Conservation (phyloP, 2,797 vertebrate genomes). For the Galaxias olidus region DNA sequence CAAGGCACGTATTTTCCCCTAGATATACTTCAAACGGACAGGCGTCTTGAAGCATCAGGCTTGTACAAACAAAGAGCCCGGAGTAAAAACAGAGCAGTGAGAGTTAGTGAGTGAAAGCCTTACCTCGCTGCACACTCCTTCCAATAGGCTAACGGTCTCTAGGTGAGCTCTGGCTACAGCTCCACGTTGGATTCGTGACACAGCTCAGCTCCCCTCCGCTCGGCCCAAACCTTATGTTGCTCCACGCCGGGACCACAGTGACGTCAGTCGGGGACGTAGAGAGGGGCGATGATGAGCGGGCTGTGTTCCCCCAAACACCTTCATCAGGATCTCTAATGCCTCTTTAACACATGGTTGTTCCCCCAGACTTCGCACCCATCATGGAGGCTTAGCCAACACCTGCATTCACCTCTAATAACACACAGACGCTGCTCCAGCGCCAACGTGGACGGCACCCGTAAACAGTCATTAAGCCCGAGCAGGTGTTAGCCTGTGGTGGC, state of each 20-base stretch:
- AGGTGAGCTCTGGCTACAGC: neutral
- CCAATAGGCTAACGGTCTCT: too few species aligned
- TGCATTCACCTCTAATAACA: constrained; percentile 77
- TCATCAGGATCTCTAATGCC: constrained; percentile 77
- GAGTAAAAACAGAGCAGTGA: too few species aligned
- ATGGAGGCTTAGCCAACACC: constrained; percentile 69
- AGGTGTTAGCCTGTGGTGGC: constrained; percentile 70
- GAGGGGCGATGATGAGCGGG: constrained; percentile 63
- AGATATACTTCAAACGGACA: too few species aligned
- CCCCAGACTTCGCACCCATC: constrained; percentile 68
- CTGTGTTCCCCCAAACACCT: constrained; percentile 71
- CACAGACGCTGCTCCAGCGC: constrained; percentile 65
- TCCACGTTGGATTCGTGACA: neutral
- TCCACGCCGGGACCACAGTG: constrained; percentile 69
- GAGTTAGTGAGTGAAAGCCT: too few species aligned
- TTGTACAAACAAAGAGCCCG: too few species aligned
- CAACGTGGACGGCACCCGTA: constrained; percentile 65
- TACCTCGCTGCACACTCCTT: too few species aligned
- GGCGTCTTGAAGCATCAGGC: too few species aligned
- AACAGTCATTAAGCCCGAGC: constrained; percentile 77
- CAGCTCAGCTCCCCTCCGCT: constrained; percentile 49
- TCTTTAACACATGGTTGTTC: constrained; percentile 78
- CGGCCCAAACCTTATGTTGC: constrained; percentile 61
- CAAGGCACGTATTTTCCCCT: too few species aligned
- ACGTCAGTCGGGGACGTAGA: constrained; percentile 66